Percentiles rank a stretch among this genome's conserved stretches.
These are phyloP conservation scores for Galagoides demidoff DNA, from an alignment of 2,797 vertebrate species.

Conservation along the genomic window DNA sequence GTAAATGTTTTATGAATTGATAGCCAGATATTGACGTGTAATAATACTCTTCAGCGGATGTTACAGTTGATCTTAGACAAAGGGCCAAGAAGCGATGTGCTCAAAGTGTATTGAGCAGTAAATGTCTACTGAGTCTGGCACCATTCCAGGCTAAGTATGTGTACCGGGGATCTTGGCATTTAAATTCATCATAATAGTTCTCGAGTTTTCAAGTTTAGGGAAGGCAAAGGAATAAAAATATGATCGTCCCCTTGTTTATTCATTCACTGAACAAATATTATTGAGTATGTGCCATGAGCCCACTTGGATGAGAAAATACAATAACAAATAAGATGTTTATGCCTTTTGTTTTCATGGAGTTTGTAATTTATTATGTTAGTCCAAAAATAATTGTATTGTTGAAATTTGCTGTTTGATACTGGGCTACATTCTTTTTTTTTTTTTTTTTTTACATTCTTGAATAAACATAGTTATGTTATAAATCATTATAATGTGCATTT, in stretches of 20 bases:
- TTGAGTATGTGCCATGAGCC: not conserved
- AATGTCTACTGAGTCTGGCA: not conserved
- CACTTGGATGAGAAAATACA: not conserved
- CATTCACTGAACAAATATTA: not conserved
- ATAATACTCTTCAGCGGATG: not conserved
- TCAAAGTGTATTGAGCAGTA: constrained; percentile 6
- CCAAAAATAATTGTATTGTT: no score
- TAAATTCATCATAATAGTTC: not conserved
- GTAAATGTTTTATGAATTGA: constrained; percentile 36
- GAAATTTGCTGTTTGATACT: no score
- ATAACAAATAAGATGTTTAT: not conserved
- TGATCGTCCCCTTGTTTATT: not conserved
- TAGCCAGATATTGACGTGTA: not conserved
- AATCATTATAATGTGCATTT: no score
- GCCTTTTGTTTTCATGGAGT: not conserved
- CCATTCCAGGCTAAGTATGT: not conserved
- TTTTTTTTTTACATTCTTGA: no score
- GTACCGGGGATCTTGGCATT: not conserved
- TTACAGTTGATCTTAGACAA: not conserved
- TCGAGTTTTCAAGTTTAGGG: constrained; percentile 36
- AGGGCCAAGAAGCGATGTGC: not conserved
- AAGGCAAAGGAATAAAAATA: constrained; percentile 5
- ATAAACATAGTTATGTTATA: no score
- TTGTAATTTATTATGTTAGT: not conserved
- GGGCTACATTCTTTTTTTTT: no score